These are phyloP conservation scores for Synaphobranchus kaupii DNA, from an alignment of 2,797 vertebrate genomes.

Conservation along the genomic window DNA sequence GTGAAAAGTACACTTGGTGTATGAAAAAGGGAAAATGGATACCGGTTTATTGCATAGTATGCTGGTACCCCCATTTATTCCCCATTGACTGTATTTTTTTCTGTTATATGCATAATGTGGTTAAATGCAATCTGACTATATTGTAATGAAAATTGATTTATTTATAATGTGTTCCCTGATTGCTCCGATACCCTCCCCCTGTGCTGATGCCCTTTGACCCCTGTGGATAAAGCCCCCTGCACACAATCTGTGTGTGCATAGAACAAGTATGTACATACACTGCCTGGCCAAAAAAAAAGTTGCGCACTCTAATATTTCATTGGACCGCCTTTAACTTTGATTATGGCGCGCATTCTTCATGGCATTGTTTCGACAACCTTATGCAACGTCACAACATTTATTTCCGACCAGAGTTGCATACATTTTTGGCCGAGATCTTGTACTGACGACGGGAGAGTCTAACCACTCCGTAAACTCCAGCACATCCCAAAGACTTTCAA, in stretches of 20 bases:
- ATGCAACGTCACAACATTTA: no score
- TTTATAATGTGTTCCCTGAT: background rate
- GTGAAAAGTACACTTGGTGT: background rate
- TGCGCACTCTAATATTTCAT: no score
- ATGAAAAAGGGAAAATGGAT: background rate
- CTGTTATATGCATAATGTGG: background rate
- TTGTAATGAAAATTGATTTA: background rate
- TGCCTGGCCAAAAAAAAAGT: no score
- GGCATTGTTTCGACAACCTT: no score
- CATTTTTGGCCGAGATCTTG: no score
- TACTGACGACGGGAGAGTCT: no score
- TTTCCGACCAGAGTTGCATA: no score
- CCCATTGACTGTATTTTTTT: background rate
- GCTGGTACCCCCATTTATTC: background rate
- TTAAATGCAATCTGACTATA: conserved; percentile 2
- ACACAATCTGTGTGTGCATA: background rate
- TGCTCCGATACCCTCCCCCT: background rate
- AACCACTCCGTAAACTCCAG: no score
- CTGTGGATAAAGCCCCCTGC: background rate
- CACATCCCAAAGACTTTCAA: no score
- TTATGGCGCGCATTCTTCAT: no score
- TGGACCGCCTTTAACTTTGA: no score
- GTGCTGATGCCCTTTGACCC: background rate
- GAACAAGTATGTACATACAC: background rate
- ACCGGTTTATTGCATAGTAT: background rate